These are phyloP conservation scores for Microplitis demolitor DNA, from an alignment of 1,140 invertebrate genomes.

Conservation along the genomic window DNA sequence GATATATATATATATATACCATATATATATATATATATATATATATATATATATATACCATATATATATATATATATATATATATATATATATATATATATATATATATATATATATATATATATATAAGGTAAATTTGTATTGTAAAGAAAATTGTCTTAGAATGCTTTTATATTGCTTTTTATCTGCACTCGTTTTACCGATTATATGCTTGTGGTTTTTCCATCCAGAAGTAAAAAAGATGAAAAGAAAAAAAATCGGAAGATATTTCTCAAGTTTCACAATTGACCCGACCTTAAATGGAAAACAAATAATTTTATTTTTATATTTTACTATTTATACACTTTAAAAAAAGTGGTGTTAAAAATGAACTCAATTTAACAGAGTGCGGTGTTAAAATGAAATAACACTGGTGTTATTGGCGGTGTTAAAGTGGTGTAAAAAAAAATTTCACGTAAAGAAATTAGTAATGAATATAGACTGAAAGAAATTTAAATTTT, in stretches of 20 bases:
- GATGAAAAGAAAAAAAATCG: too few relatives aligned
- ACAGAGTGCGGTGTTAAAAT: too few relatives aligned
- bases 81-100: not conserved
- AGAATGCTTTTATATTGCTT: not conserved
- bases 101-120: not conserved
- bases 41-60: not conserved
- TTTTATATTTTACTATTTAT: too few relatives aligned
- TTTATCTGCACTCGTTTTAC: too few relatives aligned
- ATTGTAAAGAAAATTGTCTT: not conserved
- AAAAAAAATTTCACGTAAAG: too few relatives aligned
- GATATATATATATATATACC: slow-evolving; percentile 6
- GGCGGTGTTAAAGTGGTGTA: too few relatives aligned
- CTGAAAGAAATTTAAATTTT: too few relatives aligned
- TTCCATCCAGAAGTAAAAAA: not conserved
- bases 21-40: not conserved
- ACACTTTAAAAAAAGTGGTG: too few relatives aligned
- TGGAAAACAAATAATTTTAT: not conserved
- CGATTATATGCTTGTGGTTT: not conserved
- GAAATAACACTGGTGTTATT: too few relatives aligned
- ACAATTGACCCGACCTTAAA: not conserved
- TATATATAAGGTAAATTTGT: too few relatives aligned
- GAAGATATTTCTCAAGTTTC: not conserved
- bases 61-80: not conserved
- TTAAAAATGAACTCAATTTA: too few relatives aligned
- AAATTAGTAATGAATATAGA: too few relatives aligned